Percentiles rank a stretch among this genome's conserved stretches.
Evolutionary conservation across 2,113 vertebrate species (phyloP).

Genomic region (Chrysemys picta): DNA sequence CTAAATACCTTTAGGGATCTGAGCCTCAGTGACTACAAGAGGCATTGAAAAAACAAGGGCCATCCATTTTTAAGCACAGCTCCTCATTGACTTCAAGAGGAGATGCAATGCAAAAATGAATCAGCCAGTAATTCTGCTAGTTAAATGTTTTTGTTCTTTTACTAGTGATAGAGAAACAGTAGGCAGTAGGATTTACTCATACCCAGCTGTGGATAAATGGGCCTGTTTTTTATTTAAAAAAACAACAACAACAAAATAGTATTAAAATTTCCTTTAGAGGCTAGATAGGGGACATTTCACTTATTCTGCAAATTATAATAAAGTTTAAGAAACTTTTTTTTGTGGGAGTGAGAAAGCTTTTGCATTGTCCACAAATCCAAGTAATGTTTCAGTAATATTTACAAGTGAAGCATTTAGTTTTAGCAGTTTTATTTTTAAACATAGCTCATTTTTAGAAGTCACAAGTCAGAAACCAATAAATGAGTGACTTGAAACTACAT

Average conservation of each 20-base stretch:
- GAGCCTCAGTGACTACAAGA: neutral
- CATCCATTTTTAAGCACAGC: neutral
- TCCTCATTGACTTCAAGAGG: neutral
- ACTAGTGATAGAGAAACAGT: neutral
- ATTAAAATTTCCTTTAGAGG: neutral
- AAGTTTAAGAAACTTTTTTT: neutral
- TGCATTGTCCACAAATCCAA: neutral
- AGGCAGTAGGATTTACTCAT: no score
- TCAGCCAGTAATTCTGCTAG: neutral
- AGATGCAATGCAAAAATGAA: neutral
- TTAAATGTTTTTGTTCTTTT: neutral
- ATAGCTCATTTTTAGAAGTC: neutral
- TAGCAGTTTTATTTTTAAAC: neutral
- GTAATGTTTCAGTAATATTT: constrained; percentile 22
- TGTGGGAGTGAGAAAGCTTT: constrained; percentile 13
- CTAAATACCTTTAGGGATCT: neutral
- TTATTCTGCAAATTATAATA: neutral
- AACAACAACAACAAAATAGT: neutral
- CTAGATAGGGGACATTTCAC: neutral
- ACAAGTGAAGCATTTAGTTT: constrained; percentile 11
- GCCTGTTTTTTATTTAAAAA: neutral
- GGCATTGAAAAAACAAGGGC: neutral
- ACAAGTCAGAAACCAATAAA: constrained; percentile 11
- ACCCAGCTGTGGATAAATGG: neutral
- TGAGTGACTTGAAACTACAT: neutral